Evolutionary conservation across 2,113 vertebrate species (phyloP), one percentile per base, ranked within the genome.

Genomic region (Zosterops japonicus): DNA sequence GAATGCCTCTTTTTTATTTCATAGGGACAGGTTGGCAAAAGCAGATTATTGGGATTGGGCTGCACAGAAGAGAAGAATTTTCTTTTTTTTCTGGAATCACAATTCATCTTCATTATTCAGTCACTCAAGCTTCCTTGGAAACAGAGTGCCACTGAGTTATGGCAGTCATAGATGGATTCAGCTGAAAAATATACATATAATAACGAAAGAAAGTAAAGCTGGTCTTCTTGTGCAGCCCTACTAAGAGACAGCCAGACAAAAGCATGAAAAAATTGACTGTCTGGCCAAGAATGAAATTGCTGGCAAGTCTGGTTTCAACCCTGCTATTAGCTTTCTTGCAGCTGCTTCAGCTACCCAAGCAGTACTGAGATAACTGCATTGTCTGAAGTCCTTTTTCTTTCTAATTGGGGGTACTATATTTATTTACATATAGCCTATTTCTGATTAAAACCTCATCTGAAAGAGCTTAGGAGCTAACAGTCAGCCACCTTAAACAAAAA

Each of bases 271-370:
- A 94, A 83, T 70, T 86, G 85, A 92, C 83, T 97, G 81, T 94
- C 96, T 97, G 91, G 95, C 95, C 96, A 94, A 95, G 90, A 94
- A 95, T 63, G 90, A 95, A 92, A 90, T 90, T 74, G 52, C 95
- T 93, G 91, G 91, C 95, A 92, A 94, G 95, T 90, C 85, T 79
- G 60, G 82, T 69, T 87, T 75, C 91, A 87, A 91, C 79, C 69
- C 87, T 70, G 79, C 68, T 83, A 67, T 89, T 60, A 79, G 87
- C 71, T 96, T 91, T 91, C 94, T 60, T 63, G 20, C 63, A 83
- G 90, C 92, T 87, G 80, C 93, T 86, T 82, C 52, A 49, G 33
- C 69, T 74, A 71, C 55, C 71, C 78, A 74, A 80, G 65, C 87
- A 67, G 39, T 64, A 24, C n/a, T 47, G 55, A 87, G 70, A 74